Base-by-base conservation (phyloP, 2,888 invertebrate genomes). In the Macaria notata region DNA sequence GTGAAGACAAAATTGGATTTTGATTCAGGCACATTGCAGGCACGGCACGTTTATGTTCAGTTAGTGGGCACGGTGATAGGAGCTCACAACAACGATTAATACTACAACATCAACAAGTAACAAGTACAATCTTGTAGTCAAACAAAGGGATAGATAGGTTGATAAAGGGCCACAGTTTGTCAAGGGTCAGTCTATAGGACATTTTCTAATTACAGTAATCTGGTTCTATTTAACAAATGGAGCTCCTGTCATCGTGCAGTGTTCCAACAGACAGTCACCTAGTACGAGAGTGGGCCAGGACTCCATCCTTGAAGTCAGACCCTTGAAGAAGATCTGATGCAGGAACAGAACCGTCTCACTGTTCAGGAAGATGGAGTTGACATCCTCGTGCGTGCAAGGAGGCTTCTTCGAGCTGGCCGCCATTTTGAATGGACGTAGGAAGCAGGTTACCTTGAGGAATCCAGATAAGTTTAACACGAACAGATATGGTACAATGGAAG, bases 301-400 rank as follows among this genome's bases (percentile, higher is more conserved):
- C 83, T 98, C 98, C 94, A 98, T 95, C 58, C 98, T 93, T 0
- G 97, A 97, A 4, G 96, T 97, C 46, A 98, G 93, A 0, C 98
- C 98, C 84, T 98, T 98, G 76, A 98, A 94, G 87, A 98, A 98
- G 75, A 98, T 98, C 91, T 98, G 98, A 83, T 98, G 98, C 31
- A 98, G 93, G 87, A 98, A 98, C 70, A 98, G 90, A 56, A 98
- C 95, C 0, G 98, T 98, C 88, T 98, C 98, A 76, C 96, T 96
- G 88, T 98, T 98, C 64, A 98, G 92, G 87, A 98, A 98, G 72
- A 98, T 98, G 55, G 97, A 98, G 87, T 97, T 98, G 59, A 98
- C 97, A 73, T 98, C 98, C 77, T 98, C 98, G 82, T 98, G 98
- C 0, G 96, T 95, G 78, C 98, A 97, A 0, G 97, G 97, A 3